A percentile compares a stretch with the other conserved stretches of the same genome.
phyloP scores from a whole-genome alignment of 2,797 vertebrate species.

The Pipistrellus pipistrellus region DNA sequence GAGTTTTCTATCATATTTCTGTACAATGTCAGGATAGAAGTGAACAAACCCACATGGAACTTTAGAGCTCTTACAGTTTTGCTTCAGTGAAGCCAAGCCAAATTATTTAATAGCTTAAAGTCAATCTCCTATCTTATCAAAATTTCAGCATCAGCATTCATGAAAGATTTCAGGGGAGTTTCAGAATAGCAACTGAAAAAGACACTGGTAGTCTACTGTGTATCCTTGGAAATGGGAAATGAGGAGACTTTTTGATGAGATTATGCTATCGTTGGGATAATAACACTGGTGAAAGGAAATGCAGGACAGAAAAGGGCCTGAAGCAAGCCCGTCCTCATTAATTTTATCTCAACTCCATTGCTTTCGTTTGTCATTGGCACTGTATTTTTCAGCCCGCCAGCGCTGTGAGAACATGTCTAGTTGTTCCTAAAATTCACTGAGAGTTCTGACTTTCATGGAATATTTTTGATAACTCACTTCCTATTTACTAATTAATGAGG shows the following conservation, averaged over 20 bases:
- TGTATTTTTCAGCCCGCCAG: slow-evolving; percentile 81
- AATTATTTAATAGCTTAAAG: slow-evolving; percentile 79
- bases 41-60: slow-evolving; percentile 59
- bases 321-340: slow-evolving; percentile 85
- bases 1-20: slow-evolving; percentile 69
- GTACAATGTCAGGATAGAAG: slow-evolving; percentile 70
- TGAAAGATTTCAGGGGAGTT: slow-evolving; percentile 62
- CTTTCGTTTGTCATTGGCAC: slow-evolving; percentile 85
- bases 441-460: slow-evolving; percentile 79
- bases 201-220: slow-evolving; percentile 8
- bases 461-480: slow-evolving; percentile 79
- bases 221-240: slow-evolving; percentile 77
- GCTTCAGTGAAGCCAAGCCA: slow-evolving; percentile 78
- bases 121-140: slow-evolving; percentile 75
- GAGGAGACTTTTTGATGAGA: slow-evolving; percentile 72
- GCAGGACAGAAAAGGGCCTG: slow-evolving; percentile 84
- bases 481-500: slow-evolving; percentile 61
- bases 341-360: slow-evolving; percentile 85
- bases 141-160: slow-evolving; percentile 78
- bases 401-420: slow-evolving; percentile 81
- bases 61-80: slow-evolving; percentile 70
- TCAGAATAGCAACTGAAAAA: slow-evolving; percentile 66
- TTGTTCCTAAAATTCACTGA: slow-evolving; percentile 85
- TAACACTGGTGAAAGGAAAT: slow-evolving; percentile 85
- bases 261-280: slow-evolving; percentile 83